Conservation (phyloP, 1,140 invertebrate genomes). For the Thaumatotibia leucotreta region DNA sequence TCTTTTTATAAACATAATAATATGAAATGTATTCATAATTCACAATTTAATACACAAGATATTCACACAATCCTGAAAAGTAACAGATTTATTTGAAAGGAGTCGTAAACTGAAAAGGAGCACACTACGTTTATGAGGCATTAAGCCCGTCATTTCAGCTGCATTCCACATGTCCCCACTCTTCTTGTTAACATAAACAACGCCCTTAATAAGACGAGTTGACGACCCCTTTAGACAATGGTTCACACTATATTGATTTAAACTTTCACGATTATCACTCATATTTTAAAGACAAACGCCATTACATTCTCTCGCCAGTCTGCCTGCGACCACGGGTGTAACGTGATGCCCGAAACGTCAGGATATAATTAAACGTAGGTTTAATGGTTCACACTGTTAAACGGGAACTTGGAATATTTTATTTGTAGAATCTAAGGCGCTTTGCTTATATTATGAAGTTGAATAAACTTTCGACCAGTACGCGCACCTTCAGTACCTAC, state of each 20-base stretch:
- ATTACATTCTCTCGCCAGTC: too few relatives aligned
- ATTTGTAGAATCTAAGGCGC: background rate
- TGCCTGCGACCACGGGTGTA: too few relatives aligned
- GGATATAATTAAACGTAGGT: too few relatives aligned
- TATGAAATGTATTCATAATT: too few relatives aligned
- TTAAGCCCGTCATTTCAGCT: conserved; percentile 13
- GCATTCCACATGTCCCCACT: conserved; percentile 4
- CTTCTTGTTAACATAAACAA: conserved; percentile 13
- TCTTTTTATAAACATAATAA: too few relatives aligned
- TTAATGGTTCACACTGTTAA: background rate
- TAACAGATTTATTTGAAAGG: conserved; percentile 4
- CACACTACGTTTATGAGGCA: conserved; percentile 8
- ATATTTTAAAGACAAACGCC: background rate
- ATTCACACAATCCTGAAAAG: background rate
- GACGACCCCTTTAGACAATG: conserved; percentile 1
- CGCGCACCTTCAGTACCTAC: too few relatives aligned
- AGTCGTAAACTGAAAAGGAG: conserved; percentile 4
- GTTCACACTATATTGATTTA: background rate
- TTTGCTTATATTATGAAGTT: too few relatives aligned
- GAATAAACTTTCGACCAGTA: too few relatives aligned
- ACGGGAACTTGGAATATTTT: background rate
- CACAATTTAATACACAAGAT: background rate
- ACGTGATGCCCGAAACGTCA: too few relatives aligned
- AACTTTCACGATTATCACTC: too few relatives aligned
- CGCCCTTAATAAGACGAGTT: background rate